phyloP scores from a whole-genome alignment of 1,140 invertebrate genomes.

The Steinernema feltiae region DNA sequence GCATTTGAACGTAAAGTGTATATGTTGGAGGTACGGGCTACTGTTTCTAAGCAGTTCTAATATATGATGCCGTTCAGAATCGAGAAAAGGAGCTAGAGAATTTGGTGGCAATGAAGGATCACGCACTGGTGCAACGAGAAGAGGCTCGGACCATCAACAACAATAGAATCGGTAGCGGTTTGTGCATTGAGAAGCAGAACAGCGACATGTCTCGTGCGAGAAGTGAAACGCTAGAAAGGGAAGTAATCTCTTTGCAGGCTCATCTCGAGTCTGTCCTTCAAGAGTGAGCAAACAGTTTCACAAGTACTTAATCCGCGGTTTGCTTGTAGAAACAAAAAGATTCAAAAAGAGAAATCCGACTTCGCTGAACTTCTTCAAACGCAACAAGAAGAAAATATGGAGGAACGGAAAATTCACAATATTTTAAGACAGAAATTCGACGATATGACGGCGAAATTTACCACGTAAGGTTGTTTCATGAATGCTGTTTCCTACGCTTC shows the following conservation, averaged over 20 bases:
- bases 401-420: background rate
- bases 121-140: background rate
- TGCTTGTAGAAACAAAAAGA: background rate
- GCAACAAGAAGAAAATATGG: background rate
- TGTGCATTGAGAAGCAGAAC: background rate
- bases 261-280: too few relatives aligned
- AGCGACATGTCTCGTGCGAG: too few relatives aligned
- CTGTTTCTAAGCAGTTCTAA: too few relatives aligned
- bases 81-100: slow-evolving; percentile 26
- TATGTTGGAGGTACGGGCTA: slow-evolving; percentile 20
- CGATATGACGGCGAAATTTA: background rate
- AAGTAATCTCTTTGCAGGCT: too few relatives aligned
- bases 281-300: background rate
- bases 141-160: too few relatives aligned
- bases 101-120: background rate
- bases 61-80: slow-evolving; percentile 3
- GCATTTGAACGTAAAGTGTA: slow-evolving; percentile 31
- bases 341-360: background rate
- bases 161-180: too few relatives aligned
- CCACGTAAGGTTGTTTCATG: background rate
- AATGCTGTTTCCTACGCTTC: background rate
- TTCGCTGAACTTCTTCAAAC: background rate
- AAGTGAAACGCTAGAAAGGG: too few relatives aligned
- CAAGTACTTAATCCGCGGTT: background rate
- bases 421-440: background rate